Evolutionary conservation across 2,888 invertebrate genomes (phyloP).

Genomic region (Drosophila meridiana): DNA sequence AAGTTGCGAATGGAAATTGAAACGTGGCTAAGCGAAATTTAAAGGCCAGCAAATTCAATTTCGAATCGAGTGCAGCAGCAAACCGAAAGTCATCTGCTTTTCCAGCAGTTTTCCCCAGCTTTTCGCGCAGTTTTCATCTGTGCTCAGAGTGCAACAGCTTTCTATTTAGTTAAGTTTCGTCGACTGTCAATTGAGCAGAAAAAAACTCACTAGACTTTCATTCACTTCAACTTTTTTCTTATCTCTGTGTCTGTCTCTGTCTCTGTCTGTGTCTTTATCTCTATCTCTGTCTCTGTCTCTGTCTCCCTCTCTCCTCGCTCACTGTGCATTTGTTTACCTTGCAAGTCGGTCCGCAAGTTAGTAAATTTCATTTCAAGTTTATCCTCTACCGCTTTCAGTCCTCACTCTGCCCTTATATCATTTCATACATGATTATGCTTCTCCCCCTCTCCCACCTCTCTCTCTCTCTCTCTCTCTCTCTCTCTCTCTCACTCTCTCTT

Average conservation of each 20-base stretch:
- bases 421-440: slow-evolving; percentile 6
- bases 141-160: slow-evolving; percentile 14
- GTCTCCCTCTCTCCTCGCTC: neutral
- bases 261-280: too few relatives aligned
- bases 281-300: neutral
- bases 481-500: neutral
- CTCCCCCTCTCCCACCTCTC: neutral
- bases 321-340: slow-evolving; percentile 55
- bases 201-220: slow-evolving; percentile 32
- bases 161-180: slow-evolving; percentile 21
- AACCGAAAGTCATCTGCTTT: slow-evolving; percentile 12
- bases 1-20: slow-evolving; percentile 8
- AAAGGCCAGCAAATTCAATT: slow-evolving; percentile 35
- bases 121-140: slow-evolving; percentile 12
- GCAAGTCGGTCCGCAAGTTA: slow-evolving; percentile 51
- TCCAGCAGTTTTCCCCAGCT: slow-evolving; percentile 5
- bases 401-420: slow-evolving; percentile 11
- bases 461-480: neutral
- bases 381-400: slow-evolving; percentile 6
- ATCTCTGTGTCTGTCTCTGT: neutral
- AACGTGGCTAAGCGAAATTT: slow-evolving; percentile 17
- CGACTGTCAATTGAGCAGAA: slow-evolving; percentile 57
- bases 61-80: slow-evolving; percentile 20
- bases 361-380: slow-evolving; percentile 60
- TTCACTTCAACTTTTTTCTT: slow-evolving; percentile 4